phyloP scores from a whole-genome alignment of 2,888 invertebrate genomes.

The Apodemia zela region DNA sequence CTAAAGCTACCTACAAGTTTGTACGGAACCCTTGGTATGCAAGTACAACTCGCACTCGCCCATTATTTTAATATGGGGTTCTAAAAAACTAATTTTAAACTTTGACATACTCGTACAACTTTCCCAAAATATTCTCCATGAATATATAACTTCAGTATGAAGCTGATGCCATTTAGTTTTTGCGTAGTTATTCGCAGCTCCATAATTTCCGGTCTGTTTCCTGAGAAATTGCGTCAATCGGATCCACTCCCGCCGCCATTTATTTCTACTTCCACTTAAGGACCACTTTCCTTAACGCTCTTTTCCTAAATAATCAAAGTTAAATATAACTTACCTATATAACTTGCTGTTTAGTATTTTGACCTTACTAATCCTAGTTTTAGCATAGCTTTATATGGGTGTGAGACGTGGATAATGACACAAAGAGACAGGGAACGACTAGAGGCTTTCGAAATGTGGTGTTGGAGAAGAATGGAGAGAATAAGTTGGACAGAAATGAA shows the following conservation, averaged over 20 bases:
- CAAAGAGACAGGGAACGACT: too few species aligned
- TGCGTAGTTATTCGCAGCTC: constrained; percentile 25
- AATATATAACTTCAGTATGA: background rate
- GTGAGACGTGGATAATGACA: too few species aligned
- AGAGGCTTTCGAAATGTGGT: too few species aligned
- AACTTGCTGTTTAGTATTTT: background rate
- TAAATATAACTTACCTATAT: background rate
- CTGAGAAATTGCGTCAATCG: constrained; percentile 35
- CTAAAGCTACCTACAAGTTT: too few species aligned
- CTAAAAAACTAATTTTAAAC: background rate
- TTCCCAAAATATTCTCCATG: background rate
- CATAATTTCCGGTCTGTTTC: constrained; percentile 42
- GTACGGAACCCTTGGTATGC: too few species aligned
- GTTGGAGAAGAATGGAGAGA: too few species aligned
- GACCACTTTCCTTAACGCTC: constrained; percentile 6
- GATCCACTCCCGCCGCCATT: constrained; percentile 34
- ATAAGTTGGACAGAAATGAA: too few species aligned
- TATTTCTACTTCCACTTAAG: constrained; percentile 21
- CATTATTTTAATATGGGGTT: background rate
- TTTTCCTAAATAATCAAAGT: background rate
- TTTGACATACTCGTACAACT: background rate
- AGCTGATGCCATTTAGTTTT: background rate
- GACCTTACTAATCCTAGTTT: background rate
- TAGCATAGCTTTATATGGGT: too few species aligned
- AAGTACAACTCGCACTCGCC: too few species aligned